Base-by-base conservation (phyloP, 1,140 invertebrate genomes). In the Meloidogyne hapla region DNA sequence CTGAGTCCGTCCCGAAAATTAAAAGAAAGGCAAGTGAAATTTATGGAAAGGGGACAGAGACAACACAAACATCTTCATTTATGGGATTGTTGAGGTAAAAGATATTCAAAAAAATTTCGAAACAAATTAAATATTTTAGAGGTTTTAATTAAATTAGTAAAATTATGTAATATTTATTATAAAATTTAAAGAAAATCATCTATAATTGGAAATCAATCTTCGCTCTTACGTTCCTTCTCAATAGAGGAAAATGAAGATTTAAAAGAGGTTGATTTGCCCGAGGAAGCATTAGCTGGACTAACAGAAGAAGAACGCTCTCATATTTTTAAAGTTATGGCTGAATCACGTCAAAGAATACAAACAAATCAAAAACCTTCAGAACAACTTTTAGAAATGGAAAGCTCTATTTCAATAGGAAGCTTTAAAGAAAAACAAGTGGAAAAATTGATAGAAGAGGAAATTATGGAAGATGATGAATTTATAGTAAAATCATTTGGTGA, bases 231-330 rank as follows among this genome's bases (percentile, higher is more conserved):
- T 21, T 42, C n/a, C 40, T 42, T 12, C 2, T 42, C 40, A 42
- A 62, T n/a, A 3, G 4, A 13, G 18, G 56, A 42, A n/a, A n/a
- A n/a, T n/a, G 69, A 72, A n/a, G 33, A 65, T 33, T 28, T 18
- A 25, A 77, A 26, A 13, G n/a, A n/a, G n/a, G 33, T 42, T 15
- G 61, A 69, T 66, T 40, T 81, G 25, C 80, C 80, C 0, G 65
- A 69, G 15, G 73, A 80, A 42, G 80, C 76, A 45, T 61, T 81
- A 67, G 38, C 13, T 26, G 75, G 73, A 18, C 63, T 81, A n/a
- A 77, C 26, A 40, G 26, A 26, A 40, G 71, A 81, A 38, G 80
- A 81, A 67, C 69, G 75, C 40, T 66, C 82, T 15, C 80, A 81
- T 28, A 81, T 81, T 48, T 23, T 77, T 25, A 72, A 68, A 48